Evolutionary conservation across 2,113 vertebrate species (phyloP).

Genomic region (Meriones unguiculatus): DNA sequence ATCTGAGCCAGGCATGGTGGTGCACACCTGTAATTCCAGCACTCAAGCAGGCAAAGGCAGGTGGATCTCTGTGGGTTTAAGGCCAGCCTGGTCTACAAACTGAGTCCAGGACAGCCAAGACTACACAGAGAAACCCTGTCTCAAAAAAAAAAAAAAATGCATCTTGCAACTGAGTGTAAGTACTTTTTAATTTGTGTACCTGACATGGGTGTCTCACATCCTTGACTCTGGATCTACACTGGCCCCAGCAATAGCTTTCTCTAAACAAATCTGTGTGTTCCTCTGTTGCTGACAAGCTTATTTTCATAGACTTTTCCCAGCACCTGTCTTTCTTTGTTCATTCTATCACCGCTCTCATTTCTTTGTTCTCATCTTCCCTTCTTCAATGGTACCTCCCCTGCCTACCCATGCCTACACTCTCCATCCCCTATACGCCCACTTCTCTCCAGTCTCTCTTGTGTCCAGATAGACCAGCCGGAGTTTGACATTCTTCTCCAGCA

Average conservation of each 20-base stretch:
- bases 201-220: background rate
- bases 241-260: background rate
- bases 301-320: background rate
- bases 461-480: conserved; percentile 95
- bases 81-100: no score
- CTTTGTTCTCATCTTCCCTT: background rate
- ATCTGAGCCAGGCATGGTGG: background rate
- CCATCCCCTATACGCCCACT: background rate
- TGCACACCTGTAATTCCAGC: no score
- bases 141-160: background rate
- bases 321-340: background rate
- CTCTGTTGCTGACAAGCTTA: background rate
- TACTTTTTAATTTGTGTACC: background rate
- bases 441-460: conserved; percentile 79
- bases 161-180: background rate
- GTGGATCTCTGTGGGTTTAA: no score
- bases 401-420: conserved; percentile 17
- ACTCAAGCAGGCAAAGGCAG: no score
- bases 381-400: background rate
- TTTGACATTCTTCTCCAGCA: conserved; percentile 91
- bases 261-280: background rate
- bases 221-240: background rate
- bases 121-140: no score
- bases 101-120: no score
- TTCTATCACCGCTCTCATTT: background rate